These are phyloP conservation scores for Trachelus tabidus DNA, from an alignment of 2,888 invertebrate genomes.

Conservation along the genomic window DNA sequence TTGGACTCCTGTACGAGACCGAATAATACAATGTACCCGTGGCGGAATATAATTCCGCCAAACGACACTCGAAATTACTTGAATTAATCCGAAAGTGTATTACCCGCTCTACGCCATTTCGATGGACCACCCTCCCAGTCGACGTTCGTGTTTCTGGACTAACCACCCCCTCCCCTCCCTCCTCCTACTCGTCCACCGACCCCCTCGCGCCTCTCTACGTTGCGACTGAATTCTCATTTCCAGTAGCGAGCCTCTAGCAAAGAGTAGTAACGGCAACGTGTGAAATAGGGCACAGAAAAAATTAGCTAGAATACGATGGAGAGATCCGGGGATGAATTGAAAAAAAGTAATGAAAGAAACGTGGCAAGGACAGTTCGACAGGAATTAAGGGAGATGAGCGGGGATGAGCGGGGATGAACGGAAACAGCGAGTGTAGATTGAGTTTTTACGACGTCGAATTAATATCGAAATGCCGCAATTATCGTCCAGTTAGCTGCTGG, in stretches of 20 bases:
- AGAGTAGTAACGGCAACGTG: background rate
- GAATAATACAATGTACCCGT: slow-evolving; percentile 20
- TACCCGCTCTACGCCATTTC: background rate
- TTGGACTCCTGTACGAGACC: background rate
- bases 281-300: background rate
- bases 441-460: slow-evolving; percentile 24
- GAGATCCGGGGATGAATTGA: background rate
- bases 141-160: background rate
- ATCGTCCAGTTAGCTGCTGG: slow-evolving; percentile 14
- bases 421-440: slow-evolving; percentile 23
- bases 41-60: slow-evolving; percentile 27
- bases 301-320: background rate
- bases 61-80: slow-evolving; percentile 34
- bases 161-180: background rate
- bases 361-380: slow-evolving; percentile 7
- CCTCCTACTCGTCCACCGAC: background rate
- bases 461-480: slow-evolving; percentile 20
- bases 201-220: background rate
- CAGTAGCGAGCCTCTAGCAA: background rate
- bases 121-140: background rate
- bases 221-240: background rate
- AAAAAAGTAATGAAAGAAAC: background rate
- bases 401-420: slow-evolving; percentile 13
- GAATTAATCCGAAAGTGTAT: slow-evolving; percentile 32
- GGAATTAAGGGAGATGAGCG: background rate